Evolutionary conservation across 2,797 vertebrate genomes (phyloP), one percentile per base, ranked within the genome.

Genomic region (Arctocebus calabarensis): DNA sequence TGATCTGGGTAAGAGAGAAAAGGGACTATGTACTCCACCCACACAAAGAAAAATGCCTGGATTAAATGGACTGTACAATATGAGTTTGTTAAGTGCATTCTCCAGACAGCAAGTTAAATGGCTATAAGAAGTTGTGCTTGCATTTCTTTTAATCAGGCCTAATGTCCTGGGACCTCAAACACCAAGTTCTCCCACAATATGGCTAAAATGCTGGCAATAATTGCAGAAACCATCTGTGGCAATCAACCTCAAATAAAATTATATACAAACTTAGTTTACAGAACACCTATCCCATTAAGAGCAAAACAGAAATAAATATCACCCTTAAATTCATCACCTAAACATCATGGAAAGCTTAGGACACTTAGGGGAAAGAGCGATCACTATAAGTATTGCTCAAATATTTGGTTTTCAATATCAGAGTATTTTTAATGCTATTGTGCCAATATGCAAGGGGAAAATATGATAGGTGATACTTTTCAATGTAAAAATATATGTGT

Each of bases 181-280:
- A 96, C 95, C 77, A n/a, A 94, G 79, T 96, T 94, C 96, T 97
- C 88, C 95, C 96, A 84, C 97, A 96, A 94, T 97, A 98, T 97
- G 98, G 97, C 98, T 98, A 97, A 97, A 97, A 96, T 94, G 92
- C 97, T 98, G 97, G 96, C 94, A 98, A 94, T 90, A 95, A 95
- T 94, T 95, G 88, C 88, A 97, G 95, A 86, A 88, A 91, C 88
- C n/a, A 7, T 97, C 32, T 95, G 74, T 57, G 93, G 61, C 91
- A 94, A 95, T 90, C 92, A 95, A 94, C 66, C 40, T 66, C 84
- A 93, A 97, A 95, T 96, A 94, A 57, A 83, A 16, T 83, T 98
- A 98, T 98, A 52, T 97, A 98, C 98, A 98, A 91, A 97, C 98
- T 98, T 98, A 97, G 95, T 97, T 97, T 97, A 95, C 86, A 97